Evolutionary conservation across 2,113 vertebrate species (phyloP).

Genomic region (Hydropotes inermis): DNA sequence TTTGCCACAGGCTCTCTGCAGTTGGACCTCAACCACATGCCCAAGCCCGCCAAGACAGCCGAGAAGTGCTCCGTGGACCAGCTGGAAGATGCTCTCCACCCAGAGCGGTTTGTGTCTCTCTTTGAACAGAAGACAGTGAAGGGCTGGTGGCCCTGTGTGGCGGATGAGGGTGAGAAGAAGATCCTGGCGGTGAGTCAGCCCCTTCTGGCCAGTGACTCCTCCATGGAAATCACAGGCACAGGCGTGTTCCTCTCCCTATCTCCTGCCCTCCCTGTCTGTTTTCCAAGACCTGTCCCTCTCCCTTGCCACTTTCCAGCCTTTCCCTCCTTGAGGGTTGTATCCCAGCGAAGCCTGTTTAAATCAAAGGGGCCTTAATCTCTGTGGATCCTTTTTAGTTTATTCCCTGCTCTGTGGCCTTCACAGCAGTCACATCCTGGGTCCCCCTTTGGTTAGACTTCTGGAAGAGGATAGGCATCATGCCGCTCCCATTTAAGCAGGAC

Average conservation of each 20-base stretch:
- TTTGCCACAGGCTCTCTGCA: conserved; percentile 87
- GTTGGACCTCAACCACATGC: conserved; percentile 95
- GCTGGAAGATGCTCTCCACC: conserved; percentile 75
- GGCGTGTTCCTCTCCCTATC: fast-evolving
- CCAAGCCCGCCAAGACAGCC: conserved; percentile 89
- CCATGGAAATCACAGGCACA: fast-evolving
- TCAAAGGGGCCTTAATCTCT: background rate
- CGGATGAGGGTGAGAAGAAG: conserved; percentile 81
- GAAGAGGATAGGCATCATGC: background rate
- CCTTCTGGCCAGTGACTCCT: fast-evolving
- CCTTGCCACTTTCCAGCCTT: background rate
- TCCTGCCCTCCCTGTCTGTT: background rate
- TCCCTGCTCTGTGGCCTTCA: background rate
- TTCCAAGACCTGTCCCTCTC: background rate
- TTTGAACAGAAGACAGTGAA: conserved; percentile 95
- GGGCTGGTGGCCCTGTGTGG: conserved; percentile 96
- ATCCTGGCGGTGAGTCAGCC: conserved; percentile 85
- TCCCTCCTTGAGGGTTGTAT: background rate
- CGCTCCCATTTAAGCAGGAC: background rate
- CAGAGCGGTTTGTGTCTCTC: conserved; percentile 86
- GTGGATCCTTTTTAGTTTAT: background rate
- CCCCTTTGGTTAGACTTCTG: background rate
- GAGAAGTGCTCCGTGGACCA: conserved; percentile 90
- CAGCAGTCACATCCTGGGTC: background rate
- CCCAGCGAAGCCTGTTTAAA: background rate